Conservation (phyloP, 2,797 vertebrate genomes). For the Rhincodon typus region DNA sequence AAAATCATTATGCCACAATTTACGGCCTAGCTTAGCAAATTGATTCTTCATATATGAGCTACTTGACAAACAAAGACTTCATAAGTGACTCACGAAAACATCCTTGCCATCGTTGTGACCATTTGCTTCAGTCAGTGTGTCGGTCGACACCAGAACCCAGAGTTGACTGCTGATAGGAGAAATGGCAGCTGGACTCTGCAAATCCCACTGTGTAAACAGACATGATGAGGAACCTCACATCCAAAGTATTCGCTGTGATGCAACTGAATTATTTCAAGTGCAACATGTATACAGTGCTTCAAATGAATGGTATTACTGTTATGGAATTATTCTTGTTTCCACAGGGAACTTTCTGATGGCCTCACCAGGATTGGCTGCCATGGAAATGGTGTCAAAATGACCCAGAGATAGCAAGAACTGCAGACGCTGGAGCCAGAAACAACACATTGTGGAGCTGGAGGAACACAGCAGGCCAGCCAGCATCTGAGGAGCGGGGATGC, state of each 20-base stretch:
- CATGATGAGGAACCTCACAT: background rate
- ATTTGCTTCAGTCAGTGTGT: background rate
- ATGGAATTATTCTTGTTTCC: background rate
- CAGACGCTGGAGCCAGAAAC: too few relatives aligned
- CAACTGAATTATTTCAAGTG: background rate
- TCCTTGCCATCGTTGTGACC: background rate
- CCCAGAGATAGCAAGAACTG: too few relatives aligned
- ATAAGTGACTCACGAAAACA: background rate
- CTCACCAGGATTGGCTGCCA: too few relatives aligned
- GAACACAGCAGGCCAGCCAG: too few relatives aligned
- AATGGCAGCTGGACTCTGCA: background rate
- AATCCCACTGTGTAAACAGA: background rate
- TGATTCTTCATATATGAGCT: background rate
- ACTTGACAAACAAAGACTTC: background rate
- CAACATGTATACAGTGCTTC: background rate
- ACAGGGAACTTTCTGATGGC: background rate
- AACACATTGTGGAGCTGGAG: too few relatives aligned
- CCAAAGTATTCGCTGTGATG: background rate
- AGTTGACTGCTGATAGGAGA: background rate
- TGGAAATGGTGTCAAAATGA: too few relatives aligned
- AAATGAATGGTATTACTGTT: background rate
- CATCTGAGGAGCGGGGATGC: too few relatives aligned
- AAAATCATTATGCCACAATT: background rate
- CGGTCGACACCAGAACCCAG: background rate
- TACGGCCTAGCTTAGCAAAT: background rate